phyloP scores from a whole-genome alignment of 1,140 invertebrate genomes.

The Atta cephalotes region DNA sequence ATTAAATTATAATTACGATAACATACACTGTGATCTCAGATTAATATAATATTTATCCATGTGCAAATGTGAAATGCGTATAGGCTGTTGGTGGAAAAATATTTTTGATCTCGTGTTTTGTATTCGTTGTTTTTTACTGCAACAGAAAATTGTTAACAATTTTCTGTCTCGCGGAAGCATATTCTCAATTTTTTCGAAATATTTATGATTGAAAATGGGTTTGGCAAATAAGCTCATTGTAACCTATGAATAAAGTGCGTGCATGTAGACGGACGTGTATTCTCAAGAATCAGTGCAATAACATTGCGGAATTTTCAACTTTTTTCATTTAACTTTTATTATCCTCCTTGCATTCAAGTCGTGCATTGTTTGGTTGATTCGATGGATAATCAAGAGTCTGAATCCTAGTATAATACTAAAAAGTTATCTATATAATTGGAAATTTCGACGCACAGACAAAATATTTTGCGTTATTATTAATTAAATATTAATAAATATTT shows the following conservation, averaged over 20 bases:
- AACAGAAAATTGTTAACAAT: slow-evolving; percentile 16
- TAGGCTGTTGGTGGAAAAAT: slow-evolving; percentile 4
- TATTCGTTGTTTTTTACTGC: not conserved
- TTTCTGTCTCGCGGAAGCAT: not conserved
- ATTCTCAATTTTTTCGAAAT: slow-evolving; percentile 27
- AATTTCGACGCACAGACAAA: not conserved
- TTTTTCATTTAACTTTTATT: slow-evolving; percentile 15
- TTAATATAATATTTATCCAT: slow-evolving; percentile 59
- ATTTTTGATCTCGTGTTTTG: slow-evolving; percentile 27
- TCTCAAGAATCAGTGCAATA: slow-evolving; percentile 42
- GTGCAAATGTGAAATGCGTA: slow-evolving; percentile 8
- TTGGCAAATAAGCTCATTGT: slow-evolving; percentile 10
- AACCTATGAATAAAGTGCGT: slow-evolving; percentile 2
- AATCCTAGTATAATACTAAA: not conserved
- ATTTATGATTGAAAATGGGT: slow-evolving; percentile 14
- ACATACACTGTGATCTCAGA: slow-evolving; percentile 5
- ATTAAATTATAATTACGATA: slow-evolving; percentile 39
- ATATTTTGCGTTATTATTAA: not conserved
- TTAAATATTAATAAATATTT: no score
- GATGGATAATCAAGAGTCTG: not conserved
- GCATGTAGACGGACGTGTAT: slow-evolving; percentile 8
- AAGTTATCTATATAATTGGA: slow-evolving; percentile 17
- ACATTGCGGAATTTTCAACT: slow-evolving; percentile 20
- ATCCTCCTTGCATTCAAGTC: slow-evolving; percentile 31
- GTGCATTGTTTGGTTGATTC: not conserved